phyloP scores from a whole-genome alignment of 2,797 vertebrate species.

The Sus cebifrons region DNA sequence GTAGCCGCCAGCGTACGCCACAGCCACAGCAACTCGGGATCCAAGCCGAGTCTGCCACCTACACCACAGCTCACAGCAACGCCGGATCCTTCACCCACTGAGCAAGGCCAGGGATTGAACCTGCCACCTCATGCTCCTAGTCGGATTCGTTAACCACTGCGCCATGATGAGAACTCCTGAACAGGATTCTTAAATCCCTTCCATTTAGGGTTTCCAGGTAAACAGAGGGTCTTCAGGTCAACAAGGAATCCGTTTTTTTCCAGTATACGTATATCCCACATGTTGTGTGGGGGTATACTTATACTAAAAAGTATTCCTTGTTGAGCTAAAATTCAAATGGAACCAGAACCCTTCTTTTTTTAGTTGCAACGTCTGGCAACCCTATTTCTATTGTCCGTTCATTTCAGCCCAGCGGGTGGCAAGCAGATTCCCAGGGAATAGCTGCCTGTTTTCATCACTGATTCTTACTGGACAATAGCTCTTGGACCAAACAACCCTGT shows the following conservation, averaged over 20 bases:
- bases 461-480: accelerated
- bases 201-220: neutral
- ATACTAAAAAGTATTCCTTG: no score
- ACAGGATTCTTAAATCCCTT: neutral
- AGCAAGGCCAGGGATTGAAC: no score
- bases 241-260: neutral
- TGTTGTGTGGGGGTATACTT: neutral
- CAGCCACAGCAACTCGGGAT: no score
- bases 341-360: neutral
- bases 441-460: neutral
- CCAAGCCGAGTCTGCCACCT: no score
- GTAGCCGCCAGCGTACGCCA: no score
- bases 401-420: neutral
- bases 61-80: no score
- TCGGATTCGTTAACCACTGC: no score
- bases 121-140: no score
- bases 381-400: neutral
- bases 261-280: neutral
- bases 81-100: no score
- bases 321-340: neutral
- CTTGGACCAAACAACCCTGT: accelerated
- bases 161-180: no score
- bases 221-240: neutral
- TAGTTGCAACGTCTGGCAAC: neutral
- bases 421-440: neutral